Base-by-base conservation (phyloP, 2,888 invertebrate genomes). In the Pilophorus perplexus region DNA sequence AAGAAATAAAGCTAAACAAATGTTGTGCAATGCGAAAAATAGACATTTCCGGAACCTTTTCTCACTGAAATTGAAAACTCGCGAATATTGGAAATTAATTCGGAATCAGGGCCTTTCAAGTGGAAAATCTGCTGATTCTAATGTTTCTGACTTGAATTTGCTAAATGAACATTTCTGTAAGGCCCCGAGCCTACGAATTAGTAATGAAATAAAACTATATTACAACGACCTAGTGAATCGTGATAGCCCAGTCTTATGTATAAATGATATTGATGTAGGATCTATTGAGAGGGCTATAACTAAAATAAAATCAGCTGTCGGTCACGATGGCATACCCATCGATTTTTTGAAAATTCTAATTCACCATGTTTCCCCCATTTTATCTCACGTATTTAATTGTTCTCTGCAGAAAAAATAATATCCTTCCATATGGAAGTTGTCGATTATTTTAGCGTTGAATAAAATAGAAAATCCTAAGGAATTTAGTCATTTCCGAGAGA, bases 1-100 rank as follows among this genome's bases (percentile, higher is more conserved):
- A 14, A 52, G 28, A 14, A 52, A 52, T 52, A 52, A 27, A 23
- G 25, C 16, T 27, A 52, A 28, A 52, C 28, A 27, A 52, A 27
- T n/a, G 52, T 25, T 52, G 8, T 23, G 27, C 6, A 28, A 52
- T n/a, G 27, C 27, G 5, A 25, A 52, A 14, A 27, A 52, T 52
- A 52, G 28, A 23, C 25, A 27, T 23, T 52, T 52, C n/a, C 22
- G 25, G 16, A 52, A 52, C 25, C 16, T 44, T 20, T 44, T 44
- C 22, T 44, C 44, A 6, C 20, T 20, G 12, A 44, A 22, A 12
- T 22, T 44, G 6, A 44, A 44, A 18, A 18, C 44, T 2, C 44
- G 44, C 22, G 44, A 44, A 44, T 44, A 44, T 12, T 44, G 44
- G 44, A 44, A 44, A 12, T 8, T 44, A 8, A 44, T 44, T 6